Conservation (phyloP, 2,888 invertebrate genomes). For the Scaptomyza flava region DNA sequence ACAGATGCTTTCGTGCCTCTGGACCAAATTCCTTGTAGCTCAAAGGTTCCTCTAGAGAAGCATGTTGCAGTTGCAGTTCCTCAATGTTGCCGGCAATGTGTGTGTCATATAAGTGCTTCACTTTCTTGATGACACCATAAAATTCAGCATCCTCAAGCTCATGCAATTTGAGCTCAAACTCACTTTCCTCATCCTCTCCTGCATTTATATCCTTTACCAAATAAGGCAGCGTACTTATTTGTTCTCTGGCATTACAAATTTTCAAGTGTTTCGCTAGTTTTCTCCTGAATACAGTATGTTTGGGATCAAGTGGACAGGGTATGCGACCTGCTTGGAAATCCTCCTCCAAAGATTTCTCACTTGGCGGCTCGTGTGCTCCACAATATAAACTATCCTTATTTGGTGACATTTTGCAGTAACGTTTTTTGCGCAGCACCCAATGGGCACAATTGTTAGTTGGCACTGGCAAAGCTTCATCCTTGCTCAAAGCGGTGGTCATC, state of each 20-base stretch:
- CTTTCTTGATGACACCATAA: conserved; percentile 83
- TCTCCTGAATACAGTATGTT: conserved; percentile 89
- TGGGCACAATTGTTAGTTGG: conserved; percentile 87
- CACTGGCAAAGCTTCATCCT: neutral
- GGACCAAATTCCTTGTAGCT: conserved; percentile 86
- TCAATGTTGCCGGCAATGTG: conserved; percentile 82
- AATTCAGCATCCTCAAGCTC: conserved; percentile 83
- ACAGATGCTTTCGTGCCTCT: conserved; percentile 89
- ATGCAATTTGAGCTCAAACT: conserved; percentile 80
- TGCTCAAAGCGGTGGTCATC: conserved; percentile 40
- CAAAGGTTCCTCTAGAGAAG: conserved; percentile 85
- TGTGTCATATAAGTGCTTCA: conserved; percentile 83
- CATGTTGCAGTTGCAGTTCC: conserved; percentile 84
- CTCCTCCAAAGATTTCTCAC: conserved; percentile 30
- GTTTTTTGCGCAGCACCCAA: conserved; percentile 89
- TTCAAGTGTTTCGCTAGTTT: conserved; percentile 89
- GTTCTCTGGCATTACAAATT: conserved; percentile 89
- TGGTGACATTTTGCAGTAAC: conserved; percentile 91
- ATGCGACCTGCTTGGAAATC: conserved; percentile 85
- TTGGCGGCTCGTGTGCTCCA: conserved; percentile 88
- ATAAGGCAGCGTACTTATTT: conserved; percentile 85
- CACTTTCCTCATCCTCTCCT: conserved; percentile 53
- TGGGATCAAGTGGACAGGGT: conserved; percentile 90
- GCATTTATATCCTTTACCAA: conserved; percentile 80
- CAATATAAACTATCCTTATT: conserved; percentile 89